Evolutionary conservation across 2,113 vertebrate species (phyloP).

Genomic region (Chloropsis hardwickii): DNA sequence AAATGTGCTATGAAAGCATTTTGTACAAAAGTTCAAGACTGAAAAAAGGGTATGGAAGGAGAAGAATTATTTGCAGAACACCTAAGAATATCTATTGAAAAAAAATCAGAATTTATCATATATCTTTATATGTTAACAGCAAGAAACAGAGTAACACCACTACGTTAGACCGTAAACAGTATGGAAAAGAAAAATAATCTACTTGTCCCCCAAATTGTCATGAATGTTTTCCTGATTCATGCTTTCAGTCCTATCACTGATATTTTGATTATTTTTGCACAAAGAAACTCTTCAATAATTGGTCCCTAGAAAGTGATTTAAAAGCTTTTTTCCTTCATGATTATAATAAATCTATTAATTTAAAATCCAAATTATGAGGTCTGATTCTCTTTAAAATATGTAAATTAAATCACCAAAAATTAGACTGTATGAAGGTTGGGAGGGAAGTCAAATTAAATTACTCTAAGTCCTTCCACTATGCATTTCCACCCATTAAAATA

Average conservation of each 20-base stretch:
- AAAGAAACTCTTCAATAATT: neutral
- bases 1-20: neutral
- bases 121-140: neutral
- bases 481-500: neutral
- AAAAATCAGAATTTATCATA: neutral
- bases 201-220: neutral
- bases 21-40: neutral
- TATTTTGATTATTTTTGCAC: neutral
- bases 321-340: neutral
- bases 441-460: neutral
- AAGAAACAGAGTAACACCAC: neutral
- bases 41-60: neutral
- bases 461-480: neutral
- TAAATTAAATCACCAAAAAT: neutral
- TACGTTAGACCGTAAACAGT: neutral
- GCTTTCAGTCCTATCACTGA: neutral
- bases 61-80: neutral
- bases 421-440: neutral
- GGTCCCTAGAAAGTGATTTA: neutral
- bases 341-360: neutral
- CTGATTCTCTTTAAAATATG: neutral
- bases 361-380: neutral
- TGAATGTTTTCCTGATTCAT: neutral
- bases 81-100: neutral
- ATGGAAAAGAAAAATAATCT: neutral